phyloP scores from a whole-genome alignment of 2,888 invertebrate genomes.

The Galerucella calmariensis region DNA sequence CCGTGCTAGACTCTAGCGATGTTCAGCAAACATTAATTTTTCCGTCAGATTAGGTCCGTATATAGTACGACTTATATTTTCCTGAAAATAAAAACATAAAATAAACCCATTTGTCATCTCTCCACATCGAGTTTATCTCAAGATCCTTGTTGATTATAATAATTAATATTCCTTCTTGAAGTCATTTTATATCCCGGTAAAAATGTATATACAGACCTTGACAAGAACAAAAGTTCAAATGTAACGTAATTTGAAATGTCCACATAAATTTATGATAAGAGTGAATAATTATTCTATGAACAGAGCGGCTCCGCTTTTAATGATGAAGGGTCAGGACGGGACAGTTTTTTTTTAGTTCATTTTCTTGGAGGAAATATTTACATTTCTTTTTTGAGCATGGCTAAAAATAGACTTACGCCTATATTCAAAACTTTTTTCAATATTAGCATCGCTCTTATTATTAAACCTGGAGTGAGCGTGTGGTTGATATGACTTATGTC shows the following conservation, averaged over 20 bases:
- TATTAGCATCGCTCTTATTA: too few relatives aligned
- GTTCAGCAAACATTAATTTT: too few relatives aligned
- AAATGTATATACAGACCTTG: conserved; percentile 24
- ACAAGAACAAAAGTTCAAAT: conserved; percentile 30
- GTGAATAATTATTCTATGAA: conserved; percentile 34
- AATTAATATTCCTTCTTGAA: conserved; percentile 31
- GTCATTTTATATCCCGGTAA: conserved; percentile 24
- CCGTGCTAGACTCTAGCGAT: too few relatives aligned
- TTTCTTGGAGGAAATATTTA: too few relatives aligned
- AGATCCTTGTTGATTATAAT: conserved; percentile 30
- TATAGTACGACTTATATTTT: not conserved
- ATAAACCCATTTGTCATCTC: conserved; percentile 23
- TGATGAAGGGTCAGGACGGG: not conserved
- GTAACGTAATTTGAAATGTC: conserved; percentile 17
- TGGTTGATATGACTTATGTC: too few relatives aligned
- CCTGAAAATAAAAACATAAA: conserved; percentile 9
- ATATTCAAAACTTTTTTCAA: too few relatives aligned
- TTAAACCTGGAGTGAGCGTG: too few relatives aligned
- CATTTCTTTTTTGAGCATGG: too few relatives aligned
- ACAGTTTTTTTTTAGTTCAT: too few relatives aligned
- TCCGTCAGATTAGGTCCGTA: not conserved
- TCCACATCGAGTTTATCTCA: conserved; percentile 25
- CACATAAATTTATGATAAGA: conserved; percentile 32
- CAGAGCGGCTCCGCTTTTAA: conserved; percentile 14
- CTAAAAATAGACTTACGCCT: too few relatives aligned